Base-by-base conservation (phyloP, 35 echinoderm and acorn worm species). In the Holothuria glaberrima region DNA sequence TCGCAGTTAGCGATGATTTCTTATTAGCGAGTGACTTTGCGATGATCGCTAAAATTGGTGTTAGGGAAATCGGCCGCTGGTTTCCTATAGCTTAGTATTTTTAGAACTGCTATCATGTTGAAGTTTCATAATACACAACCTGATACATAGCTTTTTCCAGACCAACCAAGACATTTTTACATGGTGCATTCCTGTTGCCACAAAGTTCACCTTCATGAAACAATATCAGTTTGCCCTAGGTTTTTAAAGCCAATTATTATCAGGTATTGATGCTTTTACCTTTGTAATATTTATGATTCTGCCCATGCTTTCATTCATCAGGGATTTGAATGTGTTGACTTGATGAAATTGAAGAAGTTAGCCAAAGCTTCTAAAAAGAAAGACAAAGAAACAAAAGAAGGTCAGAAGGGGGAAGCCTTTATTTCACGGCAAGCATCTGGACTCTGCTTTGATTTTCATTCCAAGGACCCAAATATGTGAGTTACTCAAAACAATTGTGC, bases 381-480 rank as follows among this genome's bases (percentile, higher is more conserved):
- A 57, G 77, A 75, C 30, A 95, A 99, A 56, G 93, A 98, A 5
- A 48, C 84, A 30, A 92, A 92, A 58, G 91, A 94, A 28, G 78
- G n/a, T 10, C 85, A 87, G 32, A 99, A 93, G 79, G 91, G 93
- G 46, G 97, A 99, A 36, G 97, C 92, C 0, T 93, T 99, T 68
- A 99, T 99, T 60, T 95, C 97, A 83, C 57, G 97, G 61, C 97
- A 99, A 65, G 97, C 93, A 25, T 92, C 97, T 12, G 97, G 97
- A 21, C 64, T 99, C 21, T 99, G 93, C 61, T 99, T 99, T 95
- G 97, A 99, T 88, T 99, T 99, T 91, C 87, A 93, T 66, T 87
- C 97, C n/a, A 93, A 93, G 34, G 97, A 99, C 54, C 64, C 91
- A 54, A 99, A 95, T 88, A 99, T 99, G 97, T 99, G 68, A 99